Base-by-base conservation (phyloP, 2,888 invertebrate species). In the Acronicta leporina region DNA sequence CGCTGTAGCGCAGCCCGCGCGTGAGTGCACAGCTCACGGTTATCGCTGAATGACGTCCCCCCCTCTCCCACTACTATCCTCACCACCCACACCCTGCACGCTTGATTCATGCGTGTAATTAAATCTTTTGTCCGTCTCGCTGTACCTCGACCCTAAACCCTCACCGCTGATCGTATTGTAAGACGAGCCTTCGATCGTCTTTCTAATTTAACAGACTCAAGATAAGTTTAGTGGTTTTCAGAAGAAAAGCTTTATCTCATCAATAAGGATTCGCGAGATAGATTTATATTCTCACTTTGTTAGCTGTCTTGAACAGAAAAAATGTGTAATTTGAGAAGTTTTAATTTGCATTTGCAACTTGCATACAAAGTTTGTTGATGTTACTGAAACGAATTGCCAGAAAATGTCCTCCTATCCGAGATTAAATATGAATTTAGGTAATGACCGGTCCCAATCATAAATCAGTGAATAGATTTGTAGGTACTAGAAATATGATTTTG, bases 21-120 rank as follows among this genome's bases (percentile, higher is more conserved):
- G 86, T 86, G 87, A 87, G 84, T 88, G 88, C 88, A 86, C 87
- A 82, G 82, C 83, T 81, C 83, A 81, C 83, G 77, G 83, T 85
- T 88, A 89, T 87, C 88, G 81, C 81, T 80, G 83, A 83, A 80
- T 80, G 79, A 80, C 77, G 71, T 70, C 75, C 67, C 77, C n/a
- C 77, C 69, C 75, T 81, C 77, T 83, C 75, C 79, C 75, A 68
- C 78, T 63, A 50, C 73, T 75, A 62, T 74, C 71, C 72, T 58
- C 75, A 61, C 55, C 77, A 64, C 70, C 81, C 82, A 75, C 81
- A 82, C 83, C 70, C 81, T 82, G 76, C 81, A 82, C 83, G 88
- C 90, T 92, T 92, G 92, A 92, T 94, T 92, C 94, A 93, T 92
- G 92, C 93, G 94, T 94, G 90, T 93, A 94, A 94, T 94, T 94